A percentile compares a stretch with the other conserved stretches of the same genome.
phyloP scores from a whole-genome alignment of 2,888 invertebrate genomes.

The Biston betularia region DNA sequence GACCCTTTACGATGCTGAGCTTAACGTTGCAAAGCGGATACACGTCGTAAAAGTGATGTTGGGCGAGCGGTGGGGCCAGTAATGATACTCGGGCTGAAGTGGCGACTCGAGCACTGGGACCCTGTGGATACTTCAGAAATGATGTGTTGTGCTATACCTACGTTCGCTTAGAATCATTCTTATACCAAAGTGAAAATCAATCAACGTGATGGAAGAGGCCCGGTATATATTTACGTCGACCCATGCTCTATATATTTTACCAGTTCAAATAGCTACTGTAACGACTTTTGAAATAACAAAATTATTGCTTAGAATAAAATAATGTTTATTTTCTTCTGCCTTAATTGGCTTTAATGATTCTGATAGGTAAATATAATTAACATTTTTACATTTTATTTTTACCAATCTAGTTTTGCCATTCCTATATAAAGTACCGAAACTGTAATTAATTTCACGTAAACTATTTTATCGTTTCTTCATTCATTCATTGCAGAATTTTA shows the following conservation, averaged over 20 bases:
- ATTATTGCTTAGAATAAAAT: no score
- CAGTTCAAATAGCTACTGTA: no score
- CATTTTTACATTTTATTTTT: no score
- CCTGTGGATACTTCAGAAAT: slow-evolving; percentile 21
- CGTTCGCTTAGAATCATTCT: slow-evolving; percentile 2
- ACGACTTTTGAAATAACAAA: no score
- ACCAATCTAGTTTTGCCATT: not conserved
- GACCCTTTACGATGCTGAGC: slow-evolving; percentile 52
- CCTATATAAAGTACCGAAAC: slow-evolving; percentile 7
- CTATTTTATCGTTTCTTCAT: slow-evolving; percentile 12
- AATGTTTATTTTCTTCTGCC: no score
- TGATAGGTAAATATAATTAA: no score
- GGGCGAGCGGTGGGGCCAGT: slow-evolving; percentile 42
- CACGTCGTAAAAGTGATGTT: slow-evolving; percentile 66
- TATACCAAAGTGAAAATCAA: not conserved
- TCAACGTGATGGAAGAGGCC: not conserved
- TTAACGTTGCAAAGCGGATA: slow-evolving; percentile 62
- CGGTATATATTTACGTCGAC: not conserved
- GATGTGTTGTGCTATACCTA: slow-evolving; percentile 24
- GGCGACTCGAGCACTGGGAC: slow-evolving; percentile 25
- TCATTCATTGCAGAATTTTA: slow-evolving; percentile 29
- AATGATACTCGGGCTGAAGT: slow-evolving; percentile 41
- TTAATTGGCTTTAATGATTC: no score
- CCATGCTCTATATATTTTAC: no score
- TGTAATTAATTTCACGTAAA: slow-evolving; percentile 16